Evolutionary conservation across 1,140 invertebrate species (phyloP).

Genomic region (Lepidurus couesii): DNA sequence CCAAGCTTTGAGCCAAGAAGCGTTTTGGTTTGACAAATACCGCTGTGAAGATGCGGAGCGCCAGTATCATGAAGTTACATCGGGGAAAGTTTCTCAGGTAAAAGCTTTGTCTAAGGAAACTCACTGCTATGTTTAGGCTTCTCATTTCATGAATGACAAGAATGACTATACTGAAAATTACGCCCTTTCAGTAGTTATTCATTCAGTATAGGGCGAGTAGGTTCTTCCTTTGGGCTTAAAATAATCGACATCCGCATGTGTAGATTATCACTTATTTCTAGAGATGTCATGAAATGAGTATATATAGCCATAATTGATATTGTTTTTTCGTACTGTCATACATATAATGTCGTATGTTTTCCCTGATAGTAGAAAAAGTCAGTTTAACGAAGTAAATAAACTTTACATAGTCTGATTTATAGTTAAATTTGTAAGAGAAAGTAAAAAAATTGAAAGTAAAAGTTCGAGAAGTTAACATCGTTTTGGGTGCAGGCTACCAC

Average conservation of each 20-base stretch:
- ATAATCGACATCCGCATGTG: too few species aligned
- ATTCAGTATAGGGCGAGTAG: background rate
- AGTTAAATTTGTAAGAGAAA: slow-evolving; percentile 41
- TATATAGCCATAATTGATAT: too few species aligned
- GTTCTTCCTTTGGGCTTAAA: too few species aligned
- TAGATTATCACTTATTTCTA: too few species aligned
- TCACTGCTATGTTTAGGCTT: slow-evolving; percentile 25
- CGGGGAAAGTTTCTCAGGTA: background rate
- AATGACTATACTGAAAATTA: slow-evolving; percentile 16
- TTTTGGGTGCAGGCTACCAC: slow-evolving; percentile 44
- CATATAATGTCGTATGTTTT: too few species aligned
- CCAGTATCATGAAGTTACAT: slow-evolving; percentile 49
- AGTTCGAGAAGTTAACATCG: slow-evolving; percentile 36
- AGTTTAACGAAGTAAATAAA: too few species aligned
- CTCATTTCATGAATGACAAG: too few species aligned
- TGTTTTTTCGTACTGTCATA: too few species aligned
- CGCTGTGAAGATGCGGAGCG: slow-evolving; percentile 58
- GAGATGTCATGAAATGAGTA: too few species aligned
- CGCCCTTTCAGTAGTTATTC: background rate
- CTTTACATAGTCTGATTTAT: too few species aligned
- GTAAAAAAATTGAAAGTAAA: slow-evolving; percentile 45
- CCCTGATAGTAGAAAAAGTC: too few species aligned
- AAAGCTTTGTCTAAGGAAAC: slow-evolving; percentile 50
- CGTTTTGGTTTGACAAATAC: slow-evolving; percentile 56
- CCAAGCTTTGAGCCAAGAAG: slow-evolving; percentile 48